These are phyloP conservation scores for Balaeniceps rex DNA, from an alignment of 2,113 vertebrate species.

Conservation along the genomic window DNA sequence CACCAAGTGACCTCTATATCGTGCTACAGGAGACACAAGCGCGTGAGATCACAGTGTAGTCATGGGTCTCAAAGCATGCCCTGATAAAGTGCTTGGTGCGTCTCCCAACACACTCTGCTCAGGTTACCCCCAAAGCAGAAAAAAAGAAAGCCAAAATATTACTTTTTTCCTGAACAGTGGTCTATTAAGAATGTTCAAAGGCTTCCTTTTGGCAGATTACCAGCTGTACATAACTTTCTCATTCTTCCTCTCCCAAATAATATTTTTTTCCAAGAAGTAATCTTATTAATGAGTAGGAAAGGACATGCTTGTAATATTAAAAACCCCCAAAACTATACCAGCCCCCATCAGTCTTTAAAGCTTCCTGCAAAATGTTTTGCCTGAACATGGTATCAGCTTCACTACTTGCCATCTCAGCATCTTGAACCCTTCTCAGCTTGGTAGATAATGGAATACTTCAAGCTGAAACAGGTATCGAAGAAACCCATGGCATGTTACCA, in stretches of 20 bases:
- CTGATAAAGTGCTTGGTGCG: accelerated
- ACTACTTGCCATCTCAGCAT: background rate
- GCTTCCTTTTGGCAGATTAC: background rate
- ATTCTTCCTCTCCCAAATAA: background rate
- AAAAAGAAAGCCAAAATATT: background rate
- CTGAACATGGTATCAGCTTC: background rate
- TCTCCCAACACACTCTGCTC: background rate
- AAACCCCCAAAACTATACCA: background rate
- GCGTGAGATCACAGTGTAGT: background rate
- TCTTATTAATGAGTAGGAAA: background rate
- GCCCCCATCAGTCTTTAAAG: background rate
- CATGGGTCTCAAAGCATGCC: background rate
- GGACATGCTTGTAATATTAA: background rate
- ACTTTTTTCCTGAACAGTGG: background rate
- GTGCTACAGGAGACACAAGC: background rate
- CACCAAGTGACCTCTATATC: background rate
- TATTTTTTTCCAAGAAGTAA: background rate
- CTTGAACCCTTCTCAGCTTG: background rate
- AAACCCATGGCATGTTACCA: background rate
- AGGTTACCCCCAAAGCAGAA: background rate
- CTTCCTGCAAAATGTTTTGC: background rate
- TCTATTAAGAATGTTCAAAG: background rate
- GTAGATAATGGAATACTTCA: background rate
- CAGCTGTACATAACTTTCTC: background rate
- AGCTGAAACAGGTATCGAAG: background rate